These are phyloP conservation scores for Campoletis sonorensis DNA, from an alignment of 1,140 invertebrate genomes.

Conservation along the genomic window DNA sequence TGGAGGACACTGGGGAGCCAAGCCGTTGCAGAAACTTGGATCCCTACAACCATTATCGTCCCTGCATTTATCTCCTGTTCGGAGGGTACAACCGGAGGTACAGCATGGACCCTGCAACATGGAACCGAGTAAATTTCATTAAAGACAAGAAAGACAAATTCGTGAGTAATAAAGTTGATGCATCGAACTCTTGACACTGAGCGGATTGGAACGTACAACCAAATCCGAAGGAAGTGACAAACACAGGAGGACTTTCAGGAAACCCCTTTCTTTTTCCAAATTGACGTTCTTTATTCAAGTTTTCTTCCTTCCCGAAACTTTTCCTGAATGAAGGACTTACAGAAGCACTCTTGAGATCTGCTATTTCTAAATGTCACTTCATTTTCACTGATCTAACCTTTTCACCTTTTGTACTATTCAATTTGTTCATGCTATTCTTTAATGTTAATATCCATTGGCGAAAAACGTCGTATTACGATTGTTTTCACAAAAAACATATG, in stretches of 20 bases:
- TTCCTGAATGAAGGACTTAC: too few relatives aligned
- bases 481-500: too few relatives aligned
- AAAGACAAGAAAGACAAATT: too few relatives aligned
- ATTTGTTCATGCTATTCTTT: too few relatives aligned
- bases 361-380: too few relatives aligned
- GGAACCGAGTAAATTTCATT: neutral
- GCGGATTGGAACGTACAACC: neutral
- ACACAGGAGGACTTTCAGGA: neutral
- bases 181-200: slow-evolving; percentile 29
- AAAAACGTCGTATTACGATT: too few relatives aligned
- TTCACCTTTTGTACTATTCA: too few relatives aligned
- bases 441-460: too few relatives aligned
- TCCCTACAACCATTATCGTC: slow-evolving; percentile 96
- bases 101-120: slow-evolving; percentile 93
- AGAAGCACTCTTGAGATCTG: too few relatives aligned
- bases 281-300: neutral
- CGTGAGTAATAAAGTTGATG: slow-evolving; percentile 34
- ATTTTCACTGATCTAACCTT: too few relatives aligned
- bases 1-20: slow-evolving; percentile 89
- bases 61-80: slow-evolving; percentile 91
- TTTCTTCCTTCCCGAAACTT: neutral
- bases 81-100: slow-evolving; percentile 89
- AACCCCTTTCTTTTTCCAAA: neutral
- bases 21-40: slow-evolving; percentile 92
- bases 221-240: neutral